Evolutionary conservation across 2,113 vertebrate genomes (phyloP), one percentile per base, ranked within the genome.

Genomic region (Monarcha castaneiventris): DNA sequence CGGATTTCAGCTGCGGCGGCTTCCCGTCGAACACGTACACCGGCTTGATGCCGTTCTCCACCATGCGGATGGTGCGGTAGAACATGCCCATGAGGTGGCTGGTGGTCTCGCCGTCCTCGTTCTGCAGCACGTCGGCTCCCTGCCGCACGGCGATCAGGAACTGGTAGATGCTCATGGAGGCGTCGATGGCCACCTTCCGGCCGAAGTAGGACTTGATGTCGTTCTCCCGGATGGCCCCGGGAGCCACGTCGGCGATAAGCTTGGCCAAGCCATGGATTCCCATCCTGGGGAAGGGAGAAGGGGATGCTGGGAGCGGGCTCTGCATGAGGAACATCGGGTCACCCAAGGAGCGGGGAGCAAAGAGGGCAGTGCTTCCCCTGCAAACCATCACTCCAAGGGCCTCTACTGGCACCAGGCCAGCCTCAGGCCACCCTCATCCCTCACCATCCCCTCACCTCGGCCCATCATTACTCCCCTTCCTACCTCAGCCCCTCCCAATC

Each of bases 151-250:
- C 99, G 3, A 99, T 99, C 89, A 99, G 98, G 96, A 99, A 99
- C 98, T 99, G 99, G 77, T 99, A 99, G 80, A 99, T 99, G 94
- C 99, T 99, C 99, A 99, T 99, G 71, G 99, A 99, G 22, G 99
- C 99, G 33, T 99, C 99, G 2, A 99, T 98, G 8, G 99, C 99
- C 30, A 99, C 99, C 94, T 99, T 99, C 30, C 99, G 98, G 96
- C 99, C 99, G 0, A 99, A 99, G 94, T 99, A 99, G 79, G 98
- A 98, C 97, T 99, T 99, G 74, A 99, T 99, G 72, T 99, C 99
- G 9, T 99, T 98, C 91, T 99, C 99, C 89, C 98, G 98, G 89
- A 99, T 99, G 95, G 99, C 99, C 4, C 94, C 87, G 1, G 99
- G 99, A 20, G 99, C 99, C 92, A 99, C 98, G 3, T 99, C 99